phyloP scores from a whole-genome alignment of 2,888 invertebrate species.

The Petrolisthes manimaculis region DNA sequence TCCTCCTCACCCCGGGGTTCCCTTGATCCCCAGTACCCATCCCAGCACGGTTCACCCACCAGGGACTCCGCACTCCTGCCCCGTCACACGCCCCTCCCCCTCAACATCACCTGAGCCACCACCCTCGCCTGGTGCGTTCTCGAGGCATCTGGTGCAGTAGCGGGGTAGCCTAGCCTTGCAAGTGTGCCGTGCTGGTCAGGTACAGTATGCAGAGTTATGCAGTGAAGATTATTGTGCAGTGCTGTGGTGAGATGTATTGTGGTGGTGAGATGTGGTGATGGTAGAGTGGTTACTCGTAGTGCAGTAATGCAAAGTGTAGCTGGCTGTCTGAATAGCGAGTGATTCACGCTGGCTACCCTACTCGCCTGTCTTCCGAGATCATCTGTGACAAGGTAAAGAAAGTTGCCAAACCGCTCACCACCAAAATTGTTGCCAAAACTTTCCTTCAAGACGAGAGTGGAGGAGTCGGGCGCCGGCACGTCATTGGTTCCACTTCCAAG shows the following conservation, averaged over 20 bases:
- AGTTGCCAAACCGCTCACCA: constrained; percentile 32
- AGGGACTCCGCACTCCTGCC: constrained; percentile 45
- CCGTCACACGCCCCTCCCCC: constrained; percentile 48
- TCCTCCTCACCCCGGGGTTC: constrained; percentile 63
- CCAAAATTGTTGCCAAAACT: constrained; percentile 54
- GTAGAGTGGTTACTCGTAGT: not conserved
- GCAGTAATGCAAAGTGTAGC: not conserved
- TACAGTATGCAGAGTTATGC: not conserved
- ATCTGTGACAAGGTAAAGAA: constrained; percentile 40
- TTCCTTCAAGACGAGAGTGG: constrained; percentile 19
- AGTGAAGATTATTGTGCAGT: not conserved
- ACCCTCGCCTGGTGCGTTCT: constrained; percentile 7
- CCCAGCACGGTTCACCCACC: constrained; percentile 57
- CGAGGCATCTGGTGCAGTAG: not conserved
- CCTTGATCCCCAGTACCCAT: constrained; percentile 58
- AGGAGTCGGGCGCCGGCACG: constrained; percentile 23
- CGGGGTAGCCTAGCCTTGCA: not conserved
- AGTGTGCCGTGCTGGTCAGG: not conserved
- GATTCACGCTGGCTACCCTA: constrained; percentile 26
- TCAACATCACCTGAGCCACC: constrained; percentile 58
- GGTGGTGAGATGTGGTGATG: not conserved
- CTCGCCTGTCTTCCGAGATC: constrained; percentile 51
- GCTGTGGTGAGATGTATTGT: not conserved
- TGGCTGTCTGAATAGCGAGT: not conserved
- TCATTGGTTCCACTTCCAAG: constrained; percentile 33